These are phyloP conservation scores for Ichneumoninae sp. DNA, from an alignment of 2,888 invertebrate genomes.

Conservation along the genomic window DNA sequence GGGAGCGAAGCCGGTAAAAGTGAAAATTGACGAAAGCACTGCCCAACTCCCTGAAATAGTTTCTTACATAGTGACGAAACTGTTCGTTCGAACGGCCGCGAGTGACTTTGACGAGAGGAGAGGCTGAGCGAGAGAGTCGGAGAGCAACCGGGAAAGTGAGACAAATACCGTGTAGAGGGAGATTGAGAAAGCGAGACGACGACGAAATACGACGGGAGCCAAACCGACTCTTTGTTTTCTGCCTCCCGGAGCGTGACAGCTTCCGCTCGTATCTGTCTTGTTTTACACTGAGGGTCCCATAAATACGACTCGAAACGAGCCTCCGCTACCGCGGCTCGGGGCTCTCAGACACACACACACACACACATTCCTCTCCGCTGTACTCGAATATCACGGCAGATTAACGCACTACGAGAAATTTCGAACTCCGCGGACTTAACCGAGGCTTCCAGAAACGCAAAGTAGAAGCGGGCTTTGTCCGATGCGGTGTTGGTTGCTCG, in stretches of 20 bases:
- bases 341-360: conserved; percentile 8
- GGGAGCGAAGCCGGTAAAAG: neutral
- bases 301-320: conserved; percentile 71
- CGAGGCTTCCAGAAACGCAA: neutral
- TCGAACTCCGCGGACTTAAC: conserved; percentile 1
- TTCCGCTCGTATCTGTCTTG: conserved; percentile 72
- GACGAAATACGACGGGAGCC: conserved; percentile 55
- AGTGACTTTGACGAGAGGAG: conserved; percentile 36
- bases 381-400: neutral
- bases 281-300: conserved; percentile 70
- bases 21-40: conserved; percentile 1
- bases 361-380: neutral
- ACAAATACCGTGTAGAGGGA: conserved; percentile 49
- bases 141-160: conserved; percentile 39
- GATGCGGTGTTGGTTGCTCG: neutral
- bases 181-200: conserved; percentile 39
- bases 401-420: conserved; percentile 20
- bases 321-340: conserved; percentile 17
- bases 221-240: conserved; percentile 73
- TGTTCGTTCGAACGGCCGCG: conserved; percentile 19
- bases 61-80: conserved; percentile 47
- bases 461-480: neutral
- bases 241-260: conserved; percentile 73
- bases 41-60: conserved; percentile 40
- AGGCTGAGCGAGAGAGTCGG: conserved; percentile 21